Evolutionary conservation across 2,113 vertebrate species (phyloP).

Genomic region (Psittacula cyanocephala): DNA sequence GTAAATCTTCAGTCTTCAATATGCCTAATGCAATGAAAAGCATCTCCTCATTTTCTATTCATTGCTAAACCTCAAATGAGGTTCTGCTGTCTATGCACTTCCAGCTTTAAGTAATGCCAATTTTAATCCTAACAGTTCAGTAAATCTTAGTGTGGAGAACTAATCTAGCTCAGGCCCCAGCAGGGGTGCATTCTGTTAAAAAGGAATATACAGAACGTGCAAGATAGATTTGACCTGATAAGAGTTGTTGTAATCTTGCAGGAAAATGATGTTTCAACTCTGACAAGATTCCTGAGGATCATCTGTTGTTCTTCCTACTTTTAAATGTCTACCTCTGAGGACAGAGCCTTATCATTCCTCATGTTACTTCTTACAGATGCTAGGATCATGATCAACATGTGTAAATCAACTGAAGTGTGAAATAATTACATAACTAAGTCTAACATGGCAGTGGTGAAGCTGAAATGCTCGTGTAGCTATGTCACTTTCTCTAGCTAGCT

Average conservation of each 20-base stretch:
- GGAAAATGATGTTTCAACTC: not conserved
- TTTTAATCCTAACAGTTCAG: not conserved
- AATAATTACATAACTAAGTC: conserved; percentile 51
- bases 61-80: not conserved
- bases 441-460: not conserved
- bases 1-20: conserved; percentile 29
- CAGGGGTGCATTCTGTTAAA: not conserved
- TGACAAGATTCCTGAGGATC: not conserved
- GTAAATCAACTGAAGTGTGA: conserved; percentile 46
- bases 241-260: not conserved
- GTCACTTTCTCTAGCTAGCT: not conserved
- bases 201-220: not conserved
- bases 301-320: not conserved
- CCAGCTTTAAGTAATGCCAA: not conserved
- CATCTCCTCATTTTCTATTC: not conserved
- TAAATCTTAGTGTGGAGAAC: not conserved
- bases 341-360: not conserved
- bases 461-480: not conserved
- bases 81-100: not conserved
- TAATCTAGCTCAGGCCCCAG: not conserved
- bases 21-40: conserved; percentile 1
- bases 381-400: conserved; percentile 10
- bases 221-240: not conserved
- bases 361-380: not conserved
- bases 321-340: not conserved